Base-by-base conservation (phyloP, 2,888 invertebrate species). In the Phengaris alcon region DNA sequence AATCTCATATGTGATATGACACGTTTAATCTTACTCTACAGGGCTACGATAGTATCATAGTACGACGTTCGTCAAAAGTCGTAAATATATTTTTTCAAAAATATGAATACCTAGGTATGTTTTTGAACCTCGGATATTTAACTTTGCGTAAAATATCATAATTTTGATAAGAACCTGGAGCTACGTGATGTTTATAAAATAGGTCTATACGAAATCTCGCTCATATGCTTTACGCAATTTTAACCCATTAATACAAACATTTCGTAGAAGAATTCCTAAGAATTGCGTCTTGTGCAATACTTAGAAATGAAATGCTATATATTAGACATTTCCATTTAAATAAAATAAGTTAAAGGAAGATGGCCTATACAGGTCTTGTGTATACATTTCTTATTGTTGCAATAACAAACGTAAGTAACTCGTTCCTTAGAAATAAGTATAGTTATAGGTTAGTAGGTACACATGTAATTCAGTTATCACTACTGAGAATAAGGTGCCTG, bases 331-430 rank as follows among this genome's bases (percentile, higher is more conserved):
- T 72, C 52, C 22, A 22, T 6, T 72, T n/a, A 22, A 72, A 54
- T 54, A 3, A 9, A 72, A 22, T 72, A 72, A 52, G 52, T 72
- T 72, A 22, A 35, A 72, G 51, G 22, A 70, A 70, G 72, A 72
- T 72, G 72, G 72, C 72, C 52, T 52, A 13, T 22, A 72, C 52
- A 8, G 54, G 52, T 72, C 52, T 72, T 72, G 72, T 72, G 13
- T 72, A 72, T 54, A 72, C 54, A 72, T 22, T 72, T 54, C 22
- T 72, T 6, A 54, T 52, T 54, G 72, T 52, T 72, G 72, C 72
- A 15, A 35, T 72, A 72, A 35, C 52, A 22, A 72, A 52, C 35
- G 72, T 72, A 72, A 72, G 72, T 72, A 35, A 72, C 22, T 52
- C 12, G 52, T 72, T 35, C 51, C 52, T 54, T 52, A 48, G 72